Base-by-base conservation (phyloP, 2,888 invertebrate genomes). In the Agrenia bidenticulata region DNA sequence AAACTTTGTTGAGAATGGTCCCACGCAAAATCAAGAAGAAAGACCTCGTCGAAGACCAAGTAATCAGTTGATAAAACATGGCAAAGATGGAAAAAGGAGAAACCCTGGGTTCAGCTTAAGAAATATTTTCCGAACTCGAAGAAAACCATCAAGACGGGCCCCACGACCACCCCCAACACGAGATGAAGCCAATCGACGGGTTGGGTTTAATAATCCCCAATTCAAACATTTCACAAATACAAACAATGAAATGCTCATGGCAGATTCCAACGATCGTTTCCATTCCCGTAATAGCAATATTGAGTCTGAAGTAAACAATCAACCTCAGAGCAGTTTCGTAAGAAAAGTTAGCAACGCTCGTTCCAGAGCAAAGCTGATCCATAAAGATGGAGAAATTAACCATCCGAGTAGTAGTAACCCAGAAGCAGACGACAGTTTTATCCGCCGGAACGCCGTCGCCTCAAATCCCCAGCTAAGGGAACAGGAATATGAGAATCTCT, bases 361-460 rank as follows among this genome's bases (percentile, higher is more conserved):
- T 56, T 54, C 58, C 59, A 45, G 39, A 64, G 17, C 63, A 61
- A 45, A 60, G 53, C 37, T 59, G 63, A 45, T 45, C 9, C 45
- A 45, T 15, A 19, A 45, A 15, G 19, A 19, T 9, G 15, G 15
- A 17, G 5, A 45, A 45, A 4, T 9, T 45, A 9, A 39, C 56
- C 21, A 21, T 17, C 39, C 56, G 2, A 4, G 9, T 21, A 19
- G 2, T 19, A n/a, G 9, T 42, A 60, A 65, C 41, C 64, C 70
- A 2, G 73, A 74, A 64, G 59, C 69, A 1, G 73, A 76, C 26
- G 75, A 74, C 37, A 74, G 73, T 55, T 76, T 73, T 51, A 37
- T 63, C 17, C 63, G 66, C 26, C 51, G 75, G 11, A 76, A 76
- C 57, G 69, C 67, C 15, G 66, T 70, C 2, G 73, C 62, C 2